Evolutionary conservation across 2,888 invertebrate genomes (phyloP).

Genomic region (Odiellus spinosus): DNA sequence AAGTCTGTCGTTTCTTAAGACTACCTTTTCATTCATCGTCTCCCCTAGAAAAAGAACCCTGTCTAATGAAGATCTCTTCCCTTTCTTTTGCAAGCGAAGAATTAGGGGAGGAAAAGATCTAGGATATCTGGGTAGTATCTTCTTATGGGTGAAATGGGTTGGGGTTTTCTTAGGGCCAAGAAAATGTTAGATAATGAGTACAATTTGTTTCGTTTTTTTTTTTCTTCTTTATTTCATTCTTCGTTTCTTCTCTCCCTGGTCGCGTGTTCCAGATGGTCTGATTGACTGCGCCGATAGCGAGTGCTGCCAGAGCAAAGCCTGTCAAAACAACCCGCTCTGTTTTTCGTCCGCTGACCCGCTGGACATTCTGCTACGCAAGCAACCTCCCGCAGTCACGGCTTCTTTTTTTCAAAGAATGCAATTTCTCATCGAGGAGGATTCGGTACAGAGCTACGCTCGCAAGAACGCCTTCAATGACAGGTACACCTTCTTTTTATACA

Average conservation of each 20-base stretch:
- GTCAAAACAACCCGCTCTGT: constrained; percentile 84
- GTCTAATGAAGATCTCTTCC: no score
- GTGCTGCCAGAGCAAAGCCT: constrained; percentile 78
- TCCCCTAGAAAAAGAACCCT: no score
- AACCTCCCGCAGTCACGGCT: constrained; percentile 88
- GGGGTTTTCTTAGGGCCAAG: no score
- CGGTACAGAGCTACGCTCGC: constrained; percentile 95
- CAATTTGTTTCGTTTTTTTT: background rate
- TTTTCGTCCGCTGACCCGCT: constrained; percentile 90
- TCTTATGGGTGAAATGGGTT: no score
- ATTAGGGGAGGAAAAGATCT: no score
- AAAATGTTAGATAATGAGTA: no score
- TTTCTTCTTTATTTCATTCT: constrained; percentile 1
- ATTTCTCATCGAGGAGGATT: constrained; percentile 95
- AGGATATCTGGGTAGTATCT: no score
- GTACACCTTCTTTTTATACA: constrained; percentile 43
- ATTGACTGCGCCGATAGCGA: constrained; percentile 97
- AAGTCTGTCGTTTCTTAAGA: no score
- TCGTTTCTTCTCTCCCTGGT: constrained; percentile 1
- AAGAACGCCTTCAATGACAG: constrained; percentile 96
- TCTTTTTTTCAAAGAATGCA: constrained; percentile 95
- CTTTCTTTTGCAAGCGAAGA: no score
- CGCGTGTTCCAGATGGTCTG: constrained; percentile 63
- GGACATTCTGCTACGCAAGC: constrained; percentile 85
- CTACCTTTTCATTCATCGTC: no score